A percentile compares a stretch with the other conserved stretches of the same genome.
phyloP scores from a whole-genome alignment of 2,888 invertebrate genomes.

The Ceriagrion tenellum region DNA sequence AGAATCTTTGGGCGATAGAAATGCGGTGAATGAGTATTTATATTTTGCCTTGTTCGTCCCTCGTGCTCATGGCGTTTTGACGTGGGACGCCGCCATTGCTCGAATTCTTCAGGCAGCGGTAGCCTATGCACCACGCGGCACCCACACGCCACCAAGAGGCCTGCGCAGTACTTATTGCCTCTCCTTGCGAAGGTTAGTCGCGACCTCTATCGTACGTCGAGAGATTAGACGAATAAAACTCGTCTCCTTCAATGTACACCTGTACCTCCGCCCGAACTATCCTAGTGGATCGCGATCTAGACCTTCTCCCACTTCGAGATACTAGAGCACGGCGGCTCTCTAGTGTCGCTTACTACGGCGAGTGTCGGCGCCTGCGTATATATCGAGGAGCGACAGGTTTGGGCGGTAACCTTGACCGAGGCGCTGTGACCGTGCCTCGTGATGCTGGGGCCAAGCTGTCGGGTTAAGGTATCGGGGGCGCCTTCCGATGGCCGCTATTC shows the following conservation, averaged over 20 bases:
- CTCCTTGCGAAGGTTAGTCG: neutral
- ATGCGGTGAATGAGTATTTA: too few relatives aligned
- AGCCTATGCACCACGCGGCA: too few relatives aligned
- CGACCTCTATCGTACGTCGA: neutral
- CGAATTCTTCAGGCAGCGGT: too few relatives aligned
- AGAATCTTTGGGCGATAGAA: too few relatives aligned
- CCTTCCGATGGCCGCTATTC: neutral
- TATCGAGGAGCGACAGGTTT: neutral
- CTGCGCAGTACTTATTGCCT: neutral
- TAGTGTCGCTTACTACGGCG: neutral
- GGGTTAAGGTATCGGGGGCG: constrained; percentile 27
- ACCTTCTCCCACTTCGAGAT: neutral
- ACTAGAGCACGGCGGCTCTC: neutral
- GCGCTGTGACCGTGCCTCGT: neutral
- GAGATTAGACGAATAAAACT: neutral
- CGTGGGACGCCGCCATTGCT: too few relatives aligned
- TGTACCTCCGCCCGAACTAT: neutral
- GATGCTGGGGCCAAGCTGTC: neutral
- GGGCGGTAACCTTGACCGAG: constrained; percentile 2
- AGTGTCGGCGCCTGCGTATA: constrained; percentile 5
- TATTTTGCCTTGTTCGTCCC: too few relatives aligned
- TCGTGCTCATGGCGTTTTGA: too few relatives aligned
- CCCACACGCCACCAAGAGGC: neutral
- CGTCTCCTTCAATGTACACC: neutral
- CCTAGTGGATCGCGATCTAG: neutral